These are phyloP conservation scores for Drosophila sturtevanti DNA, from an alignment of 1,140 invertebrate genomes.

Conservation along the genomic window DNA sequence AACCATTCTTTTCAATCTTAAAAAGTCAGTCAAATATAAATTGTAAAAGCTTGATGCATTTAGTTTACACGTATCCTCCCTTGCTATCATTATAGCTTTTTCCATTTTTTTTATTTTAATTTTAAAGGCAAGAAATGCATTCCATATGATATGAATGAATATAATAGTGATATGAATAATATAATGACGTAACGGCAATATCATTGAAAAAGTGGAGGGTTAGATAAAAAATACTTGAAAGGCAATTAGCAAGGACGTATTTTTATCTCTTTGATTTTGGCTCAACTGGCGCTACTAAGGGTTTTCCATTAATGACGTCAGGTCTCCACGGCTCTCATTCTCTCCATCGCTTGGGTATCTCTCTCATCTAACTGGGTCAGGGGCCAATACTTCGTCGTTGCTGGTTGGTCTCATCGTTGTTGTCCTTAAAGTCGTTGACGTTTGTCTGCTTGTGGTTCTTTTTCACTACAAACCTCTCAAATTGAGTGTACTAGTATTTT, in stretches of 20 bases:
- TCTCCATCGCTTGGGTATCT: conserved; percentile 8
- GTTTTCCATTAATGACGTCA: conserved; percentile 68
- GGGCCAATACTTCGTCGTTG: conserved; percentile 40
- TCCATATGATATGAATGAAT: not conserved
- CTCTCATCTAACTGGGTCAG: conserved; percentile 68
- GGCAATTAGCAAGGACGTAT: conserved; percentile 52
- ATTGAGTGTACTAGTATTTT: not conserved
- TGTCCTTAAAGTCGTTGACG: conserved; percentile 55
- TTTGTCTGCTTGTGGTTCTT: conserved; percentile 42
- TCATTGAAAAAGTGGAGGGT: not conserved
- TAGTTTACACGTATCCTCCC: too few relatives aligned
- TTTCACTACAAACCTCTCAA: not conserved
- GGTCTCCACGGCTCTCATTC: conserved; percentile 21
- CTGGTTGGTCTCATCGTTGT: conserved; percentile 45
- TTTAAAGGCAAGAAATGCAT: too few relatives aligned
- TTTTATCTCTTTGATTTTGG: conserved; percentile 26
- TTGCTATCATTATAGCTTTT: too few relatives aligned
- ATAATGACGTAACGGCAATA: not conserved
- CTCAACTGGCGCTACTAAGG: conserved; percentile 51
- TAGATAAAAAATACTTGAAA: conserved; percentile 12
- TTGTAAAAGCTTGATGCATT: too few relatives aligned
- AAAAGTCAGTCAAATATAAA: conserved; percentile 44
- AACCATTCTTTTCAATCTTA: too few relatives aligned
- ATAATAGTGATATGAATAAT: not conserved
- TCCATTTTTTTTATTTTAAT: too few relatives aligned